Conservation (phyloP, 2,888 invertebrate genomes). For the Conchocele bisecta region DNA sequence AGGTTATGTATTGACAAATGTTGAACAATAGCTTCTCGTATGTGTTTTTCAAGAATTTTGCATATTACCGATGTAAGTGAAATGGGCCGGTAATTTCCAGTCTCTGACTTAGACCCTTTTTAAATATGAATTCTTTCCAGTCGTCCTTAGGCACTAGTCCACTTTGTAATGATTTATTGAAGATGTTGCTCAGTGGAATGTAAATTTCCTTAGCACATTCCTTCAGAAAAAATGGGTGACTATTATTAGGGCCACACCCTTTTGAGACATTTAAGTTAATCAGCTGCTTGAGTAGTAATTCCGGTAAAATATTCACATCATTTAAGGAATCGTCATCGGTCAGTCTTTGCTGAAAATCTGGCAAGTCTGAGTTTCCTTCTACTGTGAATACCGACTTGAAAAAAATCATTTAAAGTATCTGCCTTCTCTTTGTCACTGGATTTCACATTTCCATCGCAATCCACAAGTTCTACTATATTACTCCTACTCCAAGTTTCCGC, state of each 20-base stretch:
- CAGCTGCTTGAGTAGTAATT: slow-evolving; percentile 17
- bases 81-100: slow-evolving; percentile 29
- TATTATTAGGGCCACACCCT: slow-evolving; percentile 11
- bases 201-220: slow-evolving; percentile 1
- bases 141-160: slow-evolving; percentile 16
- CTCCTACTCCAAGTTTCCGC: slow-evolving; percentile 16
- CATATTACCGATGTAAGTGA: slow-evolving; percentile 27
- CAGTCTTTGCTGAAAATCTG: slow-evolving; percentile 12
- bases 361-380: slow-evolving; percentile 2
- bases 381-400: slow-evolving; percentile 22
- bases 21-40: slow-evolving; percentile 2
- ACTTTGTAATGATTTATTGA: slow-evolving; percentile 4
- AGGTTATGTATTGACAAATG: slow-evolving; percentile 18
- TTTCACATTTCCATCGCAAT: slow-evolving; percentile 2
- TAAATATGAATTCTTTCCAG: slow-evolving; percentile 27
- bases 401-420: slow-evolving; percentile 15
- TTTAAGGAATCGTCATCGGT: not conserved
- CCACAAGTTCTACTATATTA: slow-evolving; percentile 8
- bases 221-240: slow-evolving; percentile 10
- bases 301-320: slow-evolving; percentile 4
- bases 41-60: slow-evolving; percentile 15
- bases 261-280: slow-evolving; percentile 12
- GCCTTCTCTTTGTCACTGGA: slow-evolving; percentile 27
- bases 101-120: slow-evolving; percentile 4
- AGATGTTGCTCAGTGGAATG: slow-evolving; percentile 1